Percentiles rank a stretch among this genome's conserved stretches.
phyloP scores from a whole-genome alignment of 2,888 invertebrate genomes.

The Anticlea derivata region DNA sequence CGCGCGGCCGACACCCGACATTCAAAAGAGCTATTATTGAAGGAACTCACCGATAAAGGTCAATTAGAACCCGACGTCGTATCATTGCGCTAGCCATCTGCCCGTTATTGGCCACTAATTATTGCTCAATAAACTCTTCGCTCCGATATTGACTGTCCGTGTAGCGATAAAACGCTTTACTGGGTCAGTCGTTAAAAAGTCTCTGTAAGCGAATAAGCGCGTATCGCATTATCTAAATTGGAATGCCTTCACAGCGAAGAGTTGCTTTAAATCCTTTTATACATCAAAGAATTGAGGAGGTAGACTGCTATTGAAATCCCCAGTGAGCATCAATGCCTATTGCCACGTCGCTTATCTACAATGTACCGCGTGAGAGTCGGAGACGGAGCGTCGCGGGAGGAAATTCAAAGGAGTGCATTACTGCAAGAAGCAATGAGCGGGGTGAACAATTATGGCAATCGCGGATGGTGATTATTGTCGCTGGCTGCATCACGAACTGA shows the following conservation, averaged over 20 bases:
- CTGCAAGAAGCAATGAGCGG: slow-evolving; percentile 44
- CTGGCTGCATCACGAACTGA: slow-evolving; percentile 9
- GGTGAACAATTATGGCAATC: slow-evolving; percentile 51
- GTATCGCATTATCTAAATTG: slow-evolving; percentile 54
- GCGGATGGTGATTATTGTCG: slow-evolving; percentile 24
- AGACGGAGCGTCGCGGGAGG: slow-evolving; percentile 42
- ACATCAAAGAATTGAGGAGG: slow-evolving; percentile 68
- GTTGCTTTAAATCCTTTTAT: slow-evolving; percentile 73
- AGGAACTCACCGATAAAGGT: slow-evolving; percentile 64
- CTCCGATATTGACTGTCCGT: slow-evolving; percentile 37
- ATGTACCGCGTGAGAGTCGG: slow-evolving; percentile 59
- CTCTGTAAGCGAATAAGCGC: slow-evolving; percentile 30
- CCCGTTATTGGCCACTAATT: slow-evolving; percentile 46
- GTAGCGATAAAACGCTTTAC: slow-evolving; percentile 41
- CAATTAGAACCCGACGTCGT: slow-evolving; percentile 63
- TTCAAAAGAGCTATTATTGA: slow-evolving; percentile 72
- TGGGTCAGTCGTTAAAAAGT: slow-evolving; percentile 39
- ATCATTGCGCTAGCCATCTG: slow-evolving; percentile 44
- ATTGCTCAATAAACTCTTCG: slow-evolving; percentile 47
- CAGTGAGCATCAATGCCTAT: slow-evolving; percentile 79
- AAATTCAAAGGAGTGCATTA: slow-evolving; percentile 70
- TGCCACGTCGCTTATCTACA: slow-evolving; percentile 79
- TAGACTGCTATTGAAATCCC: slow-evolving; percentile 76
- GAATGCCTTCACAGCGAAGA: slow-evolving; percentile 61
- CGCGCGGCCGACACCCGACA: slow-evolving; percentile 54